Percentiles rank a stretch among this genome's conserved stretches.
These are phyloP conservation scores for Oncopodura yosiiana DNA, from an alignment of 1,140 invertebrate species.

Conservation along the genomic window DNA sequence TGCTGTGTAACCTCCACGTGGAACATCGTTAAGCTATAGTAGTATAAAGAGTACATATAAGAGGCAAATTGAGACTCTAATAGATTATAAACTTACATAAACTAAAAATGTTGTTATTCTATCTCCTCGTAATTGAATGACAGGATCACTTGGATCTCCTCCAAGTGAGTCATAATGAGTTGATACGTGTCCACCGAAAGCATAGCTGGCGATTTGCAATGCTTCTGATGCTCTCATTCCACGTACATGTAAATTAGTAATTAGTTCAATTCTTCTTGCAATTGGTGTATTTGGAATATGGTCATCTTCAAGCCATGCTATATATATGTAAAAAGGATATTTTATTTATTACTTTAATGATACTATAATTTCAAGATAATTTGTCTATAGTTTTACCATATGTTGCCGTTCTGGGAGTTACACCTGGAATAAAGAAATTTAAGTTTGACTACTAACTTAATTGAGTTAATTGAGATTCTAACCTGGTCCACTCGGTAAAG, in stretches of 20 bases:
- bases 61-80: too few species aligned
- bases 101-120: slow-evolving; percentile 24
- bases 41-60: not conserved
- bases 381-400: slow-evolving; percentile 7
- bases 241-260: slow-evolving; percentile 19
- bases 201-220: slow-evolving; percentile 24
- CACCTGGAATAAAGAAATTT: slow-evolving; percentile 13
- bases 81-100: slow-evolving; percentile 17
- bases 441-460: too few species aligned
- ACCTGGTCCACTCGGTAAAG: slow-evolving; percentile 8
- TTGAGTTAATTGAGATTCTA: slow-evolving; percentile 26
- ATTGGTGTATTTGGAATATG: slow-evolving; percentile 20
- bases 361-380: not conserved
- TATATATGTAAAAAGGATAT: not conserved
- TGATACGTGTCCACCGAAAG: slow-evolving; percentile 24
- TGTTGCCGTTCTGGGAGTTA: slow-evolving; percentile 29
- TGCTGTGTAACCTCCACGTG: slow-evolving; percentile 25
- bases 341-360: not conserved
- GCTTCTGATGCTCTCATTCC: slow-evolving; percentile 27
- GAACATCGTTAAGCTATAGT: slow-evolving; percentile 16
- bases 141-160: slow-evolving; percentile 20
- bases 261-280: slow-evolving; percentile 11
- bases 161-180: slow-evolving; percentile 27
- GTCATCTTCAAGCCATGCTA: slow-evolving; percentile 28
- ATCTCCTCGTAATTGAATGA: slow-evolving; percentile 22